Evolutionary conservation across 2,797 vertebrate species (phyloP).

Genomic region (Philypnodon macrostomus): DNA sequence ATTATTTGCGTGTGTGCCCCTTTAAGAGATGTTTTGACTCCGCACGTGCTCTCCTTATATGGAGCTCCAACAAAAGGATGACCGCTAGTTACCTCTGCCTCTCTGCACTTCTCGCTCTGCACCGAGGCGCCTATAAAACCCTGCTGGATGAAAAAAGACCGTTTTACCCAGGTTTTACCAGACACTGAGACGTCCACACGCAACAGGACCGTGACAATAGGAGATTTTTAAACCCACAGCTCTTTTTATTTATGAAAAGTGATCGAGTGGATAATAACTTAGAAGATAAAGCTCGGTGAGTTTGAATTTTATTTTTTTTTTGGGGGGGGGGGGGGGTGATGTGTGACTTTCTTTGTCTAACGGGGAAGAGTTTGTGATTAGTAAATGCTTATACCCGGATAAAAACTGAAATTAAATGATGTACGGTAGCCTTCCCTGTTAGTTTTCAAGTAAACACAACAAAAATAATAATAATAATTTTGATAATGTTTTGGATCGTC

Average conservation of each 20-base stretch:
- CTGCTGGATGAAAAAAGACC: conserved; percentile 50
- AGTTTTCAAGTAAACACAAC: too few relatives aligned
- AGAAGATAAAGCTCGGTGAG: conserved; percentile 48
- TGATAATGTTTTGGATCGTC: background rate
- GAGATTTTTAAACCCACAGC: conserved; percentile 4
- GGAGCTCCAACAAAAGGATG: conserved; percentile 61
- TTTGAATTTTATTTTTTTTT: conserved; percentile 20
- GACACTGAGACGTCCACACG: conserved; percentile 33
- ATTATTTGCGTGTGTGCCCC: conserved; percentile 44
- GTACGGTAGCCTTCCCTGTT: background rate
- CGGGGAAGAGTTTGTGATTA: too few relatives aligned
- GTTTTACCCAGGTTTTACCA: conserved; percentile 59
- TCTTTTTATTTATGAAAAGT: conserved; percentile 42
- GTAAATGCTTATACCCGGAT: background rate
- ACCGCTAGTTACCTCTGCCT: conserved; percentile 80
- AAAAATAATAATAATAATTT: background rate
- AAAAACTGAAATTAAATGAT: background rate
- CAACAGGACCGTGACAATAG: conserved; percentile 10
- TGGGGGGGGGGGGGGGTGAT: too few relatives aligned
- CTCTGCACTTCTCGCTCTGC: conserved; percentile 46
- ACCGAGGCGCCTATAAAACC: conserved; percentile 73
- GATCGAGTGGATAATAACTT: conserved; percentile 28
- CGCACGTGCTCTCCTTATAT: conserved; percentile 77
- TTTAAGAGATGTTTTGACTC: conserved; percentile 79
- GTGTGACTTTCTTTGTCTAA: conserved; percentile 49